These are phyloP conservation scores for Rhynchomys soricoides DNA, from an alignment of 2,113 vertebrate genomes.

Conservation along the genomic window DNA sequence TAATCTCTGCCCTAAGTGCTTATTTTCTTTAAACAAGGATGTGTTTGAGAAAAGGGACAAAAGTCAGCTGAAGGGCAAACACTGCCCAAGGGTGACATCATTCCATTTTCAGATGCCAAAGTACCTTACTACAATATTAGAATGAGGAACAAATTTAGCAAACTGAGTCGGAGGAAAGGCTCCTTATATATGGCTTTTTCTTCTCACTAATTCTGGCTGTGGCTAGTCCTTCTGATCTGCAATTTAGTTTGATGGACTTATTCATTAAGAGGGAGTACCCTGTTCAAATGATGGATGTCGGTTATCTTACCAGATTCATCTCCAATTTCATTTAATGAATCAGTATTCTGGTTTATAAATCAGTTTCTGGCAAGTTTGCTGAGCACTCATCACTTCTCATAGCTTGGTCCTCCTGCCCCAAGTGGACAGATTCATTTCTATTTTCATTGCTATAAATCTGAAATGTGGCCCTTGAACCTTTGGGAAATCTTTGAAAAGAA, in stretches of 20 bases:
- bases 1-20: constrained; percentile 38
- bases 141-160: not conserved
- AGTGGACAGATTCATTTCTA: constrained; percentile 60
- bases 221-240: constrained; percentile 18
- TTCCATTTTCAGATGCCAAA: not conserved
- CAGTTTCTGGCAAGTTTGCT: constrained; percentile 66
- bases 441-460: constrained; percentile 61
- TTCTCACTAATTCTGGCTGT: constrained; percentile 1
- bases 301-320: constrained; percentile 66
- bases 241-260: constrained; percentile 57
- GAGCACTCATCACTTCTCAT: constrained; percentile 59
- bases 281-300: constrained; percentile 70
- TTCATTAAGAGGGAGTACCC: constrained; percentile 61
- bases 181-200: not conserved
- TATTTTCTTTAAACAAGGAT: not conserved
- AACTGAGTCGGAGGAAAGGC: not conserved
- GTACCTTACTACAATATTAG: not conserved
- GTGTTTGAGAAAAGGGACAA: not conserved
- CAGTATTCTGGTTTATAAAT: constrained; percentile 69
- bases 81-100: constrained; percentile 11
- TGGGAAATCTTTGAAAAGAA: constrained; percentile 41
- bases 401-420: not conserved
- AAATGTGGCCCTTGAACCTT: not conserved
- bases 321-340: constrained; percentile 75
- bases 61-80: constrained; percentile 47